Percentiles rank a stretch among this genome's conserved stretches.
Evolutionary conservation across 23 tunicate genomes (phyloP).

Genomic region (Styela plicata): DNA sequence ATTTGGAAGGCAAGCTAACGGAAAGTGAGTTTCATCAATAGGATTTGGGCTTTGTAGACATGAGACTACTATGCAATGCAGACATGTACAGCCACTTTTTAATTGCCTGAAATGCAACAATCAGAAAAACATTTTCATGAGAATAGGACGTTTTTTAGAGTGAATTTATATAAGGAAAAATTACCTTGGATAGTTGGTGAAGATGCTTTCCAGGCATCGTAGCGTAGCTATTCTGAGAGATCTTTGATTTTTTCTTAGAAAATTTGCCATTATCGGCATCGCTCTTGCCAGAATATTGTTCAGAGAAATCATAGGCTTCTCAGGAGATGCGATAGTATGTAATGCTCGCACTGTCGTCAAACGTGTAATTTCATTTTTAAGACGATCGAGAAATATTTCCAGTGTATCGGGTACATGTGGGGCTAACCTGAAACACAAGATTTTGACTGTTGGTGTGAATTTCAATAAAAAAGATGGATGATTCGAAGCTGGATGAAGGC

Average conservation of each 20-base stretch:
- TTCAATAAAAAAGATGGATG: too few species aligned
- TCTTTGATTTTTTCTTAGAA: conserved; percentile 87
- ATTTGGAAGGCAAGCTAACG: too few species aligned
- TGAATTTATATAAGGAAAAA: too few species aligned
- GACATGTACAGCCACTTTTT: too few species aligned
- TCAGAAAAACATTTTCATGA: too few species aligned
- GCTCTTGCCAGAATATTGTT: conserved; percentile 44
- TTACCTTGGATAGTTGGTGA: conserved; percentile 68
- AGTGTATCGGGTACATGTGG: conserved; percentile 56
- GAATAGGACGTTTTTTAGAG: too few species aligned
- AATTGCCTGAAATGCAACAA: too few species aligned
- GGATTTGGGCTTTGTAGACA: too few species aligned
- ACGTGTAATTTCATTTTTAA: conserved; percentile 91
- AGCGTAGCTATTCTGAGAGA: conserved; percentile 82
- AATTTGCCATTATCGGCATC: conserved; percentile 88
- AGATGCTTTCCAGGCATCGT: conserved; percentile 72
- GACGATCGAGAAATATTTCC: conserved; percentile 71
- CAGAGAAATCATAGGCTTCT: conserved; percentile 39
- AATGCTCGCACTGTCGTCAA: conserved; percentile 86
- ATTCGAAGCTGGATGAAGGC: too few species aligned
- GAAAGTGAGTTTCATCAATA: too few species aligned
- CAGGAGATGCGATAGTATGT: conserved; percentile 55
- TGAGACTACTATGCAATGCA: too few species aligned
- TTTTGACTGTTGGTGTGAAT: too few species aligned
- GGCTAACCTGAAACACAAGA: conserved; percentile 16